Conservation (phyloP, 2,113 vertebrate species). For the Bufo bufo region DNA sequence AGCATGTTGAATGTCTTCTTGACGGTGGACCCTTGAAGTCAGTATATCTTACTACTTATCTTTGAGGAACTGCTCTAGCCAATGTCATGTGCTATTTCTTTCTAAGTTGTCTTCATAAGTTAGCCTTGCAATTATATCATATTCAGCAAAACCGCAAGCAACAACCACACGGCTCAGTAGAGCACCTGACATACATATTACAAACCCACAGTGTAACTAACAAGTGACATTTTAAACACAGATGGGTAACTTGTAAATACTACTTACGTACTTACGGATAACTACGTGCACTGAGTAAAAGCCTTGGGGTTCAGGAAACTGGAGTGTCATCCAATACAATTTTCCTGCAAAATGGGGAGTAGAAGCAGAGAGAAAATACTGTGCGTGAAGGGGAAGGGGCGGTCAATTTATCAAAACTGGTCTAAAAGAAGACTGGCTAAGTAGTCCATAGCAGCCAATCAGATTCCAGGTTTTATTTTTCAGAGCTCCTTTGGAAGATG, state of each 20-base stretch:
- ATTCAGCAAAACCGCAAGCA: slow-evolving; percentile 33
- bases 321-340: too few species aligned
- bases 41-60: not conserved
- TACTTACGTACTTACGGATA: not conserved
- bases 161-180: slow-evolving; percentile 35
- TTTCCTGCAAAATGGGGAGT: too few species aligned
- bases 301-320: too few species aligned
- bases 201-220: slow-evolving; percentile 12
- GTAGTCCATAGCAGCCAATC: too few species aligned
- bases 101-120: not conserved
- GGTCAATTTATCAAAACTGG: too few species aligned
- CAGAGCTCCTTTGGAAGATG: too few species aligned
- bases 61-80: not conserved
- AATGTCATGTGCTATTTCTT: not conserved
- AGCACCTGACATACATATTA: slow-evolving; percentile 37
- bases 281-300: not conserved
- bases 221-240: not conserved
- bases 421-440: too few species aligned
- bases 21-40: not conserved
- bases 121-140: not conserved
- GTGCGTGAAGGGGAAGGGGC: too few species aligned
- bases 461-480: too few species aligned
- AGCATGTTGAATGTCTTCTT: not conserved
- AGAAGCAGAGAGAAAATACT: too few species aligned
- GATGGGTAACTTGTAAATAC: not conserved